A percentile compares a stretch with the other conserved stretches of the same genome.
Evolutionary conservation across 2,113 vertebrate species (phyloP).

Genomic region (Cyphomyrus plagiostoma): DNA sequence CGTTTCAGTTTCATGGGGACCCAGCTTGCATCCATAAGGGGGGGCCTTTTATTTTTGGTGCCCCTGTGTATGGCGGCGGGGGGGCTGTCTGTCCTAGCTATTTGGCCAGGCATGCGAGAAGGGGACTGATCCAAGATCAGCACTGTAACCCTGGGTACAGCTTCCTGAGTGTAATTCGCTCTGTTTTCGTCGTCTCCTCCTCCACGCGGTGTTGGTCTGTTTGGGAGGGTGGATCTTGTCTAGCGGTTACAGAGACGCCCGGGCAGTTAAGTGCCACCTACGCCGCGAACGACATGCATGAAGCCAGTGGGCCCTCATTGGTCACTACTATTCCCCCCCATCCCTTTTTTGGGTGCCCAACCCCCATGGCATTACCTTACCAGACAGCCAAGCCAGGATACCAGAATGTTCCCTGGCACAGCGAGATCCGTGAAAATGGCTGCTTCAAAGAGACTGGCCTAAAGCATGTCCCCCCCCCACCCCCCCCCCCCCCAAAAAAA

Average conservation of each 20-base stretch:
- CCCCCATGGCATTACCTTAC: neutral
- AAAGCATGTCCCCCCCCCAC: neutral
- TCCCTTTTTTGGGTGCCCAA: too few relatives aligned
- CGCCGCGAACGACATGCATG: neutral
- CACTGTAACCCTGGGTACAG: conserved; percentile 19
- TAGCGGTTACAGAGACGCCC: too few relatives aligned
- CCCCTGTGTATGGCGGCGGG: conserved; percentile 16
- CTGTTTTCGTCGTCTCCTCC: neutral
- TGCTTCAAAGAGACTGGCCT: neutral
- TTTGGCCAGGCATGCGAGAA: conserved; percentile 23
- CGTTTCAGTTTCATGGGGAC: neutral
- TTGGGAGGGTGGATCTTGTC: neutral
- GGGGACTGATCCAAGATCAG: conserved; percentile 27
- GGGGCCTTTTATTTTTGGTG: conserved; percentile 28
- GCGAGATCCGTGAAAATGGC: neutral
- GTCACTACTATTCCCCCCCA: neutral
- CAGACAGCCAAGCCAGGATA: neutral
- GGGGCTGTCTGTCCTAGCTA: conserved; percentile 27
- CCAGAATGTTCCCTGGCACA: neutral
- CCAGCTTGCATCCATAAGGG: conserved; percentile 4
- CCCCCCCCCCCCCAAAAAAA: neutral
- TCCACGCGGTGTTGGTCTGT: neutral
- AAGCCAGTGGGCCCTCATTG: neutral
- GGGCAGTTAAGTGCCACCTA: neutral
- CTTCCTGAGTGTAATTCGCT: conserved; percentile 4